These are phyloP conservation scores for Diarsia rubi DNA, from an alignment of 2,888 invertebrate species.

Conservation along the genomic window DNA sequence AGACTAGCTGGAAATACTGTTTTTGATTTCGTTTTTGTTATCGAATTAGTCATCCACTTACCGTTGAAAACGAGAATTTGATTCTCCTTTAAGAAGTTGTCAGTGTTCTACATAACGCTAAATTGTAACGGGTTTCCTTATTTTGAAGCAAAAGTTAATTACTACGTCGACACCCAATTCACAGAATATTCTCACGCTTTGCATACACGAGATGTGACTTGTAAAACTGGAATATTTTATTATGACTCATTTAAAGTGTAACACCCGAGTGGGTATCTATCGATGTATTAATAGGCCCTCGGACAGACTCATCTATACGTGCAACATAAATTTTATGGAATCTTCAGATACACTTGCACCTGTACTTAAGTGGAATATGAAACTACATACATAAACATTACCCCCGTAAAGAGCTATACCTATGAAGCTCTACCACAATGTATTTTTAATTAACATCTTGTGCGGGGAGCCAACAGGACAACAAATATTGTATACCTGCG, in stretches of 20 bases:
- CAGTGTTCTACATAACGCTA: conserved; percentile 56
- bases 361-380: conserved; percentile 58
- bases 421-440: conserved; percentile 37
- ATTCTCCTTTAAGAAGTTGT: conserved; percentile 51
- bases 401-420: conserved; percentile 12
- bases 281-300: conserved; percentile 53
- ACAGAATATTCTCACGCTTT: conserved; percentile 73
- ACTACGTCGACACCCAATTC: conserved; percentile 65
- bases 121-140: conserved; percentile 74
- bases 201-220: conserved; percentile 66
- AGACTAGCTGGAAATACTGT: conserved; percentile 34
- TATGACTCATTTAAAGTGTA: conserved; percentile 70
- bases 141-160: conserved; percentile 71
- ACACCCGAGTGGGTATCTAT: conserved; percentile 50
- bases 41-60: conserved; percentile 62
- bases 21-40: conserved; percentile 57
- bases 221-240: conserved; percentile 72
- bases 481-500: not conserved
- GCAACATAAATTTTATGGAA: conserved; percentile 52
- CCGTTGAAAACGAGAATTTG: conserved; percentile 65
- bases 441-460: conserved; percentile 38
- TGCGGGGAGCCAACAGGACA: not conserved
- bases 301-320: conserved; percentile 39
- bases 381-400: conserved; percentile 41
- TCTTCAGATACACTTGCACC: conserved; percentile 48